These are phyloP conservation scores for Aleiodes sp. DNA, from an alignment of 1,140 invertebrate genomes.

Conservation along the genomic window DNA sequence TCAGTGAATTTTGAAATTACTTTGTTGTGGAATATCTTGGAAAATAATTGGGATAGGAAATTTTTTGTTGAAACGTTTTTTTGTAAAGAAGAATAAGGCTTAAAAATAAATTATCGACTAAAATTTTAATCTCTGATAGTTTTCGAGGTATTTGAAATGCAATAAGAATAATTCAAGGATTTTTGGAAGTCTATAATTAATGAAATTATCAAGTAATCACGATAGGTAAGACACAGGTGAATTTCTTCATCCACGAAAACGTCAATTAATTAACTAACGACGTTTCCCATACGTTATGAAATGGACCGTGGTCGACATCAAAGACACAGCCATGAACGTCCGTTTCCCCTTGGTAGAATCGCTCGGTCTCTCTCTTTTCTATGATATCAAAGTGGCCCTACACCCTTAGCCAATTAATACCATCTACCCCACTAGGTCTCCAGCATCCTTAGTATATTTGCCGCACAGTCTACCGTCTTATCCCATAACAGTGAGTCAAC, in stretches of 20 bases:
- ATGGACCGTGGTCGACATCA: constrained; percentile 51
- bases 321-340: constrained; percentile 25
- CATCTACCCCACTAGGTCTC: neutral
- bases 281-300: constrained; percentile 42
- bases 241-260: constrained; percentile 5
- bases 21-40: too few relatives aligned
- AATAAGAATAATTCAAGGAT: too few relatives aligned
- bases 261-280: constrained; percentile 58
- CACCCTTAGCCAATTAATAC: constrained; percentile 16
- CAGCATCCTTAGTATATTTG: neutral
- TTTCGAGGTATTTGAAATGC: too few relatives aligned
- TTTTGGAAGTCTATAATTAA: too few relatives aligned
- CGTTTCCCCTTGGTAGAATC: too few relatives aligned
- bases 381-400: neutral
- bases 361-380: neutral
- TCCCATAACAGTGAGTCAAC: constrained; percentile 8
- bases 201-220: too few relatives aligned
- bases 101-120: too few relatives aligned
- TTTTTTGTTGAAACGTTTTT: too few relatives aligned
- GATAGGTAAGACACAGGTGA: neutral
- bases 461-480: constrained; percentile 13
- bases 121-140: too few relatives aligned
- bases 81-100: too few relatives aligned
- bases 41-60: too few relatives aligned
- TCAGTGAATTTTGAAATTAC: too few relatives aligned